Evolutionary conservation across 2,888 invertebrate genomes (phyloP).

Genomic region (Lysandra coridon): DNA sequence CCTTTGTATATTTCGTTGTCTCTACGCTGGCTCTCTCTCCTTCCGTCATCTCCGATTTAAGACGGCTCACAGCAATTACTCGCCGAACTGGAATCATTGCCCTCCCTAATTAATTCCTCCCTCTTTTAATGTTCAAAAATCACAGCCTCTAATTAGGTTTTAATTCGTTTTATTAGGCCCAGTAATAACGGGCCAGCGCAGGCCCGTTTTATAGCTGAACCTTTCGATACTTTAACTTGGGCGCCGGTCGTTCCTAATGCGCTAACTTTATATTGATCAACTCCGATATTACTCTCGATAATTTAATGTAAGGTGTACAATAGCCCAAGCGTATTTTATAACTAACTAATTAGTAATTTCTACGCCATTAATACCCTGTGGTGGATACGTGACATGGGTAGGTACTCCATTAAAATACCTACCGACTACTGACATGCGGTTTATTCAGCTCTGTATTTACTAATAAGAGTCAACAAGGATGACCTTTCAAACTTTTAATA

Average conservation of each 20-base stretch:
- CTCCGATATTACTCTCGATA: constrained; percentile 33
- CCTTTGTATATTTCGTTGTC: background rate
- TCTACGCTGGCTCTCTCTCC: background rate
- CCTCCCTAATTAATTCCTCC: constrained; percentile 78
- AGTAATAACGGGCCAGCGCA: constrained; percentile 59
- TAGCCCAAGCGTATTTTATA: background rate
- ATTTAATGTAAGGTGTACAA: constrained; percentile 19
- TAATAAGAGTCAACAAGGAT: no score
- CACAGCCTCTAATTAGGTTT: constrained; percentile 78
- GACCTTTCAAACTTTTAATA: no score
- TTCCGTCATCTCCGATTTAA: constrained; percentile 46
- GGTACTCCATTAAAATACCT: no score
- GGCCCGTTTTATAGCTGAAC: constrained; percentile 51
- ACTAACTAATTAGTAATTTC: background rate
- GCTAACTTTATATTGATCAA: constrained; percentile 38
- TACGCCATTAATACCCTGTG: no score
- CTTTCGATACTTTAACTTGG: constrained; percentile 48
- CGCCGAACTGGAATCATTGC: constrained; percentile 76
- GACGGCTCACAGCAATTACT: constrained; percentile 65
- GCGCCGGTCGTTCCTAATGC: constrained; percentile 40
- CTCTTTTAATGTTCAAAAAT: constrained; percentile 80
- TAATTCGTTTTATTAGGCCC: constrained; percentile 78
- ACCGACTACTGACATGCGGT: no score
- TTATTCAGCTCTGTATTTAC: no score
- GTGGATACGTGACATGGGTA: no score